Conservation (phyloP, 1,140 invertebrate species). For the Drosophila novamexicana region DNA sequence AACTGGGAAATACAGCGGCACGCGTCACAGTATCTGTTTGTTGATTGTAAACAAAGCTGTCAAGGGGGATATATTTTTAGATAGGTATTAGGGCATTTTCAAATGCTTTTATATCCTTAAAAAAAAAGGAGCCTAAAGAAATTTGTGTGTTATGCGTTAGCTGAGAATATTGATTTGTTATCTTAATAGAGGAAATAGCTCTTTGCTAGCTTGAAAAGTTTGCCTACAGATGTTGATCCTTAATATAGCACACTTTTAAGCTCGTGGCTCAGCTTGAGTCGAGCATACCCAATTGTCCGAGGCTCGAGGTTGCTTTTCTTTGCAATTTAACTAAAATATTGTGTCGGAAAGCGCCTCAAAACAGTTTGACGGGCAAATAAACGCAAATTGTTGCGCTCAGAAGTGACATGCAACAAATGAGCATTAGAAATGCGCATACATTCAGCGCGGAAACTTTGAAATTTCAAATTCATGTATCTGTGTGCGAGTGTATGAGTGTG, state of each 20-base stretch:
- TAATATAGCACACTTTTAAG: not conserved
- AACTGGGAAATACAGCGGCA: conserved; percentile 6
- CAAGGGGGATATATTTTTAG: not conserved
- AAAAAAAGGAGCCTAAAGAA: too few species aligned
- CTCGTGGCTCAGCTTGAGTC: not conserved
- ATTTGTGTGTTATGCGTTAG: too few species aligned
- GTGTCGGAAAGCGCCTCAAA: not conserved
- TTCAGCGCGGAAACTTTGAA: conserved; percentile 58
- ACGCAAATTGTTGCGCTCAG: conserved; percentile 1
- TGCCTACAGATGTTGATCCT: too few species aligned
- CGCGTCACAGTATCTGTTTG: conserved; percentile 10
- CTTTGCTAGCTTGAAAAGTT: too few species aligned
- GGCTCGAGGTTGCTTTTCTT: not conserved
- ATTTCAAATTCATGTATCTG: conserved; percentile 13
- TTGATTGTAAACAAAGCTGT: not conserved
- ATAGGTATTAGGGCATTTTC: too few species aligned
- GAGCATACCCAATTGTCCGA: not conserved
- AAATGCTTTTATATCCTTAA: too few species aligned
- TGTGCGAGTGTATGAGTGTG: not conserved
- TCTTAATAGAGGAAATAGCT: too few species aligned
- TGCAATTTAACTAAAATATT: not conserved
- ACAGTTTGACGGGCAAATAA: conserved; percentile 10
- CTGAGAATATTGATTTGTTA: too few species aligned
- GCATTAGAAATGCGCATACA: conserved; percentile 74
- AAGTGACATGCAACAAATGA: conserved; percentile 42